Conservation (phyloP, 2,113 vertebrate genomes). For the Pardalotus punctatus region DNA sequence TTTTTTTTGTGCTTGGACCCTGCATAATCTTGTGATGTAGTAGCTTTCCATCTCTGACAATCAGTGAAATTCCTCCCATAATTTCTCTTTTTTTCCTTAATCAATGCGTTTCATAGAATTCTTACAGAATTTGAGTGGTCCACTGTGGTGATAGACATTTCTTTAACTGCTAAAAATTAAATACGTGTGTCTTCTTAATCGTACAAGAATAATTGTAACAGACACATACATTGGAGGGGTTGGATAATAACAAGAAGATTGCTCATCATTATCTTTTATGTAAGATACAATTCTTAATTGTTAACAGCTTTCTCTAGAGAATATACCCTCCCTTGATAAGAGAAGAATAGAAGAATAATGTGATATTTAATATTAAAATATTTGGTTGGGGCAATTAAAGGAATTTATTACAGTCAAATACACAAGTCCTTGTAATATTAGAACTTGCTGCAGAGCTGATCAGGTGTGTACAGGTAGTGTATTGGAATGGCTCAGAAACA, state of each 20-base stretch:
- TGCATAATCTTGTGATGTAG: neutral
- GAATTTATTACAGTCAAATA: neutral
- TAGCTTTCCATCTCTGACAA: neutral
- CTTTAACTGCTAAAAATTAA: neutral
- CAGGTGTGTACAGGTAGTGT: neutral
- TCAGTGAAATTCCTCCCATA: neutral
- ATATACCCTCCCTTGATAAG: neutral
- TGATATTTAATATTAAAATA: neutral
- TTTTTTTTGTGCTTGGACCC: neutral
- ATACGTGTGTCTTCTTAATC: neutral
- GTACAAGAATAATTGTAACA: neutral
- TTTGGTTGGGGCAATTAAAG: neutral
- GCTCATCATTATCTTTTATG: neutral
- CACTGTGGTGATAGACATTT: neutral
- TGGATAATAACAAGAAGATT: neutral
- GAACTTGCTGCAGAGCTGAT: neutral
- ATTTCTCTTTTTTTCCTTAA: neutral
- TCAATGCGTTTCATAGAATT: neutral
- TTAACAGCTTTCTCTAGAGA: neutral
- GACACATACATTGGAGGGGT: accelerated
- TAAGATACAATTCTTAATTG: neutral
- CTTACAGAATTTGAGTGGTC: neutral
- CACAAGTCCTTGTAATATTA: neutral
- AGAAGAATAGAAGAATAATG: neutral
- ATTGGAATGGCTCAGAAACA: neutral